Base-by-base conservation (phyloP, 2,797 vertebrate genomes). In the Morus bassanus region DNA sequence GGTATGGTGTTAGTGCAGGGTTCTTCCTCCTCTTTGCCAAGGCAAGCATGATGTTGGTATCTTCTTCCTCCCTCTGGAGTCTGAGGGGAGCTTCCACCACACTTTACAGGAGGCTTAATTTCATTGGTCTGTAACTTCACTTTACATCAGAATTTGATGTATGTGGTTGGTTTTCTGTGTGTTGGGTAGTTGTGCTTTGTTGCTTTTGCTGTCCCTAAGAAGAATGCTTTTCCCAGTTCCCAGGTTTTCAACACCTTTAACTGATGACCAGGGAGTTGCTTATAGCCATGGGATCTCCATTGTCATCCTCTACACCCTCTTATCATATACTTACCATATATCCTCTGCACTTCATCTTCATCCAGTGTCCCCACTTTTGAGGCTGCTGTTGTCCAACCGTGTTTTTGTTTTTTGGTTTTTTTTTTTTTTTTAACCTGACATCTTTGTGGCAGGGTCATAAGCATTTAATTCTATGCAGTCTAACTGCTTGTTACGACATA, bases 1-100 rank as follows among this genome's bases (percentile, higher is more conserved):
- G 21, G 8, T 78, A 31, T 37, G 22, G 16, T n/a, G 23, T 60
- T 81, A 46, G 18, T 17, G 17, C 1, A 1, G 0, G 0, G 82
- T 89, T 92, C 15, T 78, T 91, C 54, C 22, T 85, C 18, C 5
- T 67, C 24, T 76, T 72, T 82, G 50, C 46, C 4, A 3, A 45
- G 22, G 13, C 35, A 43, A 72, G 12, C 11, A 6, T 37, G 7
- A 10, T 65, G 13, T n/a, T 63, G 15, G 7, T 13, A 25, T 64
- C 23, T 73, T 65, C 10, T 65, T 70, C 41, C 12, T 86, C 12
- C 12, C 28, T 50, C 7, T 70, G 33, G n/a, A 53, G 21, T 59
- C 39, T 51, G 30, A 79, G 6, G 9, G 10, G 7, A 3, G 3
- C 13, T 67, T 78, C 18, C 17, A 51, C 43, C 3, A 7, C 4